Conservation (phyloP, 2,797 vertebrate species). For the Merluccius polli region DNA sequence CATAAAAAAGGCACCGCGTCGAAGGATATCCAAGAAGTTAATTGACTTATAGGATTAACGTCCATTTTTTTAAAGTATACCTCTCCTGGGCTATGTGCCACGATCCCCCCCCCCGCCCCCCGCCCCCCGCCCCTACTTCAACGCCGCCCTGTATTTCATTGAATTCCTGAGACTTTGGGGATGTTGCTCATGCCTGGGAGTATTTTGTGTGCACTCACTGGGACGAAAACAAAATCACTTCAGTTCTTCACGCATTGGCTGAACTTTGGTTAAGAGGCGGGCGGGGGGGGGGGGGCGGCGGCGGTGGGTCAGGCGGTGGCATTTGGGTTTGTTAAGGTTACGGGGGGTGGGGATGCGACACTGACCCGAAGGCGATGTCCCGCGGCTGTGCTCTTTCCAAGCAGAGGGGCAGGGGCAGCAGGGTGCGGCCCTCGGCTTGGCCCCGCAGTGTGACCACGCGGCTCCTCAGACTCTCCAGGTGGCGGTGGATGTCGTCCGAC, state of each 20-base stretch:
- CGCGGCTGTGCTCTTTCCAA: conserved; percentile 58
- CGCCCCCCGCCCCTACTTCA: background rate
- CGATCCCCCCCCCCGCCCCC: background rate
- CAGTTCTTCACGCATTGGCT: background rate
- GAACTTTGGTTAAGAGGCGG: background rate
- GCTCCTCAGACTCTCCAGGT: conserved; percentile 67
- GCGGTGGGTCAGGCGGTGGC: background rate
- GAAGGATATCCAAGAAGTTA: background rate
- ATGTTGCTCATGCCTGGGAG: background rate
- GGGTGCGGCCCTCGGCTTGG: conserved; percentile 62
- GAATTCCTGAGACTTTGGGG: background rate
- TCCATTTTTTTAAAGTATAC: background rate
- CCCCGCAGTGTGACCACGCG: conserved; percentile 64
- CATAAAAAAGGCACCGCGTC: background rate
- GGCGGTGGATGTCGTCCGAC: conserved; percentile 64
- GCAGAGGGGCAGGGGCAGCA: conserved; percentile 63
- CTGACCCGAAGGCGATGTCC: conserved; percentile 55
- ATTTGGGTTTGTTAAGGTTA: background rate
- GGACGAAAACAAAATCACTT: background rate
- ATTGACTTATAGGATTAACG: background rate
- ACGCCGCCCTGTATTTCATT: background rate
- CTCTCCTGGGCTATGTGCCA: background rate
- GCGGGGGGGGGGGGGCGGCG: too few species aligned
- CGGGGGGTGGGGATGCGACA: background rate
- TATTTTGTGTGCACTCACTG: background rate